Conservation (phyloP, 2,113 vertebrate genomes). For the Fulica atra region DNA sequence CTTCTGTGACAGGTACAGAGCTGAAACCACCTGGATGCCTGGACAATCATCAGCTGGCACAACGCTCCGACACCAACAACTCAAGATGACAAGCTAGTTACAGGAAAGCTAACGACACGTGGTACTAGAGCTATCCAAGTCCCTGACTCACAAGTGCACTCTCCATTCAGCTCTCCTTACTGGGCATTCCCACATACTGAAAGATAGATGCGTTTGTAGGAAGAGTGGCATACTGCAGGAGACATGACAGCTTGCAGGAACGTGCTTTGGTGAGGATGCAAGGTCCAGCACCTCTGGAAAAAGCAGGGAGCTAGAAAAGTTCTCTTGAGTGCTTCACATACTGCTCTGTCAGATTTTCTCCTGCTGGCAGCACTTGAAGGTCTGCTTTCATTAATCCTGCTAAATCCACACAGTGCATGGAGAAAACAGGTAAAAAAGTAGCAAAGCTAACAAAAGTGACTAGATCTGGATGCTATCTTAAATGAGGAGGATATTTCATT, state of each 20-base stretch:
- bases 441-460: neutral
- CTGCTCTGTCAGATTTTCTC: neutral
- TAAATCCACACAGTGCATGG: neutral
- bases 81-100: neutral
- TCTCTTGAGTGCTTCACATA: neutral
- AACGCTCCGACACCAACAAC: neutral
- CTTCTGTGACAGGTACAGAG: neutral
- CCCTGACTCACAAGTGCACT: neutral
- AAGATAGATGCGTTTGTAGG: neutral
- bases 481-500: neutral
- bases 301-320: neutral
- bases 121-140: neutral
- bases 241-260: neutral
- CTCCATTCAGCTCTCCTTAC: slow-evolving; percentile 28
- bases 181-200: neutral
- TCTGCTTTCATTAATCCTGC: neutral
- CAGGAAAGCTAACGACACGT: neutral
- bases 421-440: neutral
- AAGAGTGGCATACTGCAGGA: neutral
- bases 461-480: neutral
- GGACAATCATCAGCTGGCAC: slow-evolving; percentile 11
- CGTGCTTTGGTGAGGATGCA: neutral
- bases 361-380: neutral
- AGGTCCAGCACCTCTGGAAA: neutral
- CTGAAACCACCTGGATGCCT: neutral